These are phyloP conservation scores for Eristalis tenax DNA, from an alignment of 2,888 invertebrate genomes.

Conservation along the genomic window DNA sequence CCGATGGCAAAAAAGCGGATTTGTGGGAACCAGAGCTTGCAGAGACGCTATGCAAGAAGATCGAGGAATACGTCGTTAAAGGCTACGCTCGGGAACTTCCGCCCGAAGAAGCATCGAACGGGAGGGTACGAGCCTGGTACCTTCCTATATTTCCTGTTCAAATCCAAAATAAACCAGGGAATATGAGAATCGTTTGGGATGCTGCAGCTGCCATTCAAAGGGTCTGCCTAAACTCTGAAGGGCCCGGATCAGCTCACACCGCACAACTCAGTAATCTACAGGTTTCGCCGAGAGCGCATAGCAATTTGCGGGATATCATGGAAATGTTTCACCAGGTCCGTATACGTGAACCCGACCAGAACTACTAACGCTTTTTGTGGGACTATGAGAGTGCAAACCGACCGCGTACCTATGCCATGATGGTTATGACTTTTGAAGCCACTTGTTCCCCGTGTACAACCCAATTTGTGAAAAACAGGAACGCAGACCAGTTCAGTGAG, in stretches of 20 bases:
- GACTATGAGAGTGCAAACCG: too few relatives aligned
- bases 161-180: neutral
- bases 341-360: too few relatives aligned
- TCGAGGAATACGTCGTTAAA: neutral
- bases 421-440: too few relatives aligned
- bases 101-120: neutral
- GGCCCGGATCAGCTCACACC: neutral
- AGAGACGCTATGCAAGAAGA: neutral
- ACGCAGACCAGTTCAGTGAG: too few relatives aligned
- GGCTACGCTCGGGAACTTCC: neutral
- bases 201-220: neutral
- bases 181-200: neutral
- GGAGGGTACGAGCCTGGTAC: neutral
- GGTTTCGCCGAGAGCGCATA: too few relatives aligned
- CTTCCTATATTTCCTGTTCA: neutral
- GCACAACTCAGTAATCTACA: too few relatives aligned
- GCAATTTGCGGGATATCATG: too few relatives aligned
- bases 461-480: too few relatives aligned
- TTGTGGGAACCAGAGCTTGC: neutral
- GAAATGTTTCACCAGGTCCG: too few relatives aligned
- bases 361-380: too few relatives aligned
- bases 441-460: too few relatives aligned
- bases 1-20: neutral
- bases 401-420: too few relatives aligned
- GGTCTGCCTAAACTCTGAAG: neutral